Conservation (phyloP, 1,140 invertebrate genomes). For the Drosophila mauritiana region DNA sequence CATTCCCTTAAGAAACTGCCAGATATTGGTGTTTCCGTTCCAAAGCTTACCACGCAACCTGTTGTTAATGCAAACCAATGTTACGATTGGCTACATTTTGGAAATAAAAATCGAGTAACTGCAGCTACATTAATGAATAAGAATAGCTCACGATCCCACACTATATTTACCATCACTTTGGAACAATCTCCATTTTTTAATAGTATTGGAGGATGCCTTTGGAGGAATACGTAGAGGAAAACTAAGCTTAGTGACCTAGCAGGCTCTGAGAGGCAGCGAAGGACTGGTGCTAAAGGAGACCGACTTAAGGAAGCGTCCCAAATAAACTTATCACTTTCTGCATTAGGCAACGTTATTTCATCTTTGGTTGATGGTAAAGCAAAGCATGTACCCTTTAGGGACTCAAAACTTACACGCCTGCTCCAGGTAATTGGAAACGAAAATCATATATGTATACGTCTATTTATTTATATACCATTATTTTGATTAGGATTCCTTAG, state of each 20-base stretch:
- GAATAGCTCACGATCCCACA: slow-evolving; percentile 94
- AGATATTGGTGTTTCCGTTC: slow-evolving; percentile 93
- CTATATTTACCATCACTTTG: slow-evolving; percentile 95
- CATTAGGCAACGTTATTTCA: slow-evolving; percentile 97
- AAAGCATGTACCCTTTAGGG: slow-evolving; percentile 96
- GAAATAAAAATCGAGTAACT: slow-evolving; percentile 92
- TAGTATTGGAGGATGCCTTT: not conserved
- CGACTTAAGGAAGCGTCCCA: slow-evolving; percentile 96
- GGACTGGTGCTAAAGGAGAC: slow-evolving; percentile 95
- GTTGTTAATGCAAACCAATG: slow-evolving; percentile 89
- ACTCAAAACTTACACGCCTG: slow-evolving; percentile 96
- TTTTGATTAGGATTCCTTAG: slow-evolving; percentile 91
- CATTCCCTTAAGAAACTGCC: slow-evolving; percentile 91
- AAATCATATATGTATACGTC: not conserved
- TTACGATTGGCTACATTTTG: slow-evolving; percentile 90
- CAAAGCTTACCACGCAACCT: slow-evolving; percentile 85
- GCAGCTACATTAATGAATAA: slow-evolving; percentile 97
- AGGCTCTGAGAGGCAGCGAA: slow-evolving; percentile 95
- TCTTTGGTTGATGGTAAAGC: slow-evolving; percentile 95
- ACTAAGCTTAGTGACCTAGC: slow-evolving; percentile 94
- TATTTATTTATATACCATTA: too few species aligned
- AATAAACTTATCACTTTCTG: slow-evolving; percentile 97
- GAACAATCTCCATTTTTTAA: slow-evolving; percentile 87
- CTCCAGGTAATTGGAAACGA: slow-evolving; percentile 87
- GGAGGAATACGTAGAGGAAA: slow-evolving; percentile 89